Evolutionary conservation across 2,797 vertebrate genomes (phyloP).

Genomic region (Platyrinchus mystaceus): DNA sequence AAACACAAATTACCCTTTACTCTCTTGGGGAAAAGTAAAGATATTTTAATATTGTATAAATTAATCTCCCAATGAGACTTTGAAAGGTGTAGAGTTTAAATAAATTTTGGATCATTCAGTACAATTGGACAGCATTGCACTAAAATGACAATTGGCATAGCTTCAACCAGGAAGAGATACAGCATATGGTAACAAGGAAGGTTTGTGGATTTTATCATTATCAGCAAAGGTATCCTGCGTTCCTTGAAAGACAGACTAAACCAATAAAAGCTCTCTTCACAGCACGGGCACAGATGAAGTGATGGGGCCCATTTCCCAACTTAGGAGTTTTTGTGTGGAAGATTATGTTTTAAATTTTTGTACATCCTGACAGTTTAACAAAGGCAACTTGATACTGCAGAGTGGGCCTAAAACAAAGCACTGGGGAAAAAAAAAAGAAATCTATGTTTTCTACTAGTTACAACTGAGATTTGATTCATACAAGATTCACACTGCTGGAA

Average conservation of each 20-base stretch:
- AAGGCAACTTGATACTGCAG: background rate
- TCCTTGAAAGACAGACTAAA: background rate
- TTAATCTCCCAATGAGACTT: background rate
- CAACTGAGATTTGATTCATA: background rate
- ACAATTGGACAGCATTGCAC: background rate
- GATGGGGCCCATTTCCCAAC: background rate
- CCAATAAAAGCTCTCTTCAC: background rate
- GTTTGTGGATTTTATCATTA: background rate
- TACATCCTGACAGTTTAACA: background rate
- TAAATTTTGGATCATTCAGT: background rate
- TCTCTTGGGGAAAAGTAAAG: background rate
- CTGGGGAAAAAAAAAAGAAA: rapidly evolving
- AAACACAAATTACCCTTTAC: background rate
- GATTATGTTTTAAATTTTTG: background rate
- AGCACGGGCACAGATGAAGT: background rate
- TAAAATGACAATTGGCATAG: rapidly evolving
- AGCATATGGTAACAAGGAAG: background rate
- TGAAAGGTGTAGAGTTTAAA: background rate
- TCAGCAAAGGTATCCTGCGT: background rate
- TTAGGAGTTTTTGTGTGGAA: background rate
- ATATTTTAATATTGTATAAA: background rate
- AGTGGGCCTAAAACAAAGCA: background rate
- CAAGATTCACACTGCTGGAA: background rate
- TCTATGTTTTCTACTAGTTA: background rate
- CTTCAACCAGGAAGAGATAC: background rate